These are phyloP conservation scores for Hypotaenidia philippensis DNA, from an alignment of 2,797 vertebrate genomes.

Conservation along the genomic window DNA sequence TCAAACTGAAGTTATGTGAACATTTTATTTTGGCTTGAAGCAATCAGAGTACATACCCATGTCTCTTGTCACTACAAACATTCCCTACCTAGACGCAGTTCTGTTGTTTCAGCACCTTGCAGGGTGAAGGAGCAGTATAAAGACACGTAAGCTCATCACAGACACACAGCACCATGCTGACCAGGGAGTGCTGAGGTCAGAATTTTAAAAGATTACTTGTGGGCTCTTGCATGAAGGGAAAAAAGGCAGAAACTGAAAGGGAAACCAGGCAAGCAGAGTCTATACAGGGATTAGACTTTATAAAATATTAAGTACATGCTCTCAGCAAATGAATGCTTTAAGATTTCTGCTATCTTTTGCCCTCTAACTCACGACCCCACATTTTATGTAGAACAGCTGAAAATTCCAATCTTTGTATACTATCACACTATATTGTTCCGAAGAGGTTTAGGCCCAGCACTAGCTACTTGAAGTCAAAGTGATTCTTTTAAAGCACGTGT, in stretches of 20 bases:
- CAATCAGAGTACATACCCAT: neutral
- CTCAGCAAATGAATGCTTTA: neutral
- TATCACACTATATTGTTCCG: neutral
- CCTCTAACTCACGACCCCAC: neutral
- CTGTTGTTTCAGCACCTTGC: neutral
- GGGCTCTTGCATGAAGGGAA: neutral
- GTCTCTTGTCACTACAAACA: neutral
- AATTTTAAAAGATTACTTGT: neutral
- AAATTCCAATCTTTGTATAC: neutral
- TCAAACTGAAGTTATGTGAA: neutral
- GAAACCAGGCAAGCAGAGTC: neutral
- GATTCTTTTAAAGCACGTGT: neutral
- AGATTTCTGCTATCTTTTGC: neutral
- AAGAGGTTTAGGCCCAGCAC: neutral
- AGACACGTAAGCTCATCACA: neutral
- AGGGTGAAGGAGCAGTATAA: neutral
- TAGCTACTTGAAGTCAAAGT: neutral
- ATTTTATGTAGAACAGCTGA: neutral
- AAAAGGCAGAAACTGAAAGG: neutral
- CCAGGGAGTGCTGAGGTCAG: neutral
- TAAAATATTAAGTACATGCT: constrained; percentile 19
- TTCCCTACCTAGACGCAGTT: neutral
- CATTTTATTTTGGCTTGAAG: neutral
- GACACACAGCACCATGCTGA: neutral
- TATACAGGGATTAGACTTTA: neutral